phyloP scores from a whole-genome alignment of 2,797 vertebrate species.

The Phyllotis vaccarum region DNA sequence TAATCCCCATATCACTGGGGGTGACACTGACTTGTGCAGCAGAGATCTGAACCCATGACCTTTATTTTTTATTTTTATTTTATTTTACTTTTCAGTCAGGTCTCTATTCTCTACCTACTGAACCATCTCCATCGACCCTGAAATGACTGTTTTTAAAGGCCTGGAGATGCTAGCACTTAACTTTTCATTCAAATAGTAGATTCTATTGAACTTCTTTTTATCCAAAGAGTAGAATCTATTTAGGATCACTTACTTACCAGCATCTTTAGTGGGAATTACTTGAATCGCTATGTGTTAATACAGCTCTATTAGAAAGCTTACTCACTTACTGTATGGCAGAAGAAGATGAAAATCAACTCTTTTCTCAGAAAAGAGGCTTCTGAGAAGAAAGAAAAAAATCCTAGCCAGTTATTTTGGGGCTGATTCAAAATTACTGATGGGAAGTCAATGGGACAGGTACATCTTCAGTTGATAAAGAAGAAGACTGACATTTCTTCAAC shows the following conservation, averaged over 20 bases:
- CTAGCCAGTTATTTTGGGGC: conserved; percentile 54
- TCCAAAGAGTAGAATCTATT: not conserved
- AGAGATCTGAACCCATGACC: not conserved
- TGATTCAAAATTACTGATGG: conserved; percentile 69
- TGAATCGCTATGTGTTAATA: conserved; percentile 16
- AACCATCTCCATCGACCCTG: not conserved
- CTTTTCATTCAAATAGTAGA: not conserved
- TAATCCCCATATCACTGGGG: not conserved
- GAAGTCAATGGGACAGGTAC: conserved; percentile 58
- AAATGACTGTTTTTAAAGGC: not conserved
- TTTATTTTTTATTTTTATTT: not conserved
- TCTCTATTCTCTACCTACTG: not conserved
- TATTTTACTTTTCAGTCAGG: not conserved
- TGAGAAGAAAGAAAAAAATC: conserved; percentile 34
- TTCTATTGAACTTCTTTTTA: not conserved
- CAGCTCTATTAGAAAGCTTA: not conserved
- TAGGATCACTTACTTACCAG: not conserved
- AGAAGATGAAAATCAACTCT: conserved; percentile 30
- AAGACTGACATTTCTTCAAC: conserved; percentile 77
- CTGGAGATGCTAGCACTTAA: not conserved
- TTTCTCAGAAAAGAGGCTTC: conserved; percentile 55
- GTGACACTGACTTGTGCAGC: not conserved
- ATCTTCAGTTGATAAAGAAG: conserved; percentile 66
- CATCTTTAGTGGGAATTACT: not conserved
- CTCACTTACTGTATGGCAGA: conserved; percentile 10